Percentiles rank a stretch among this genome's conserved stretches.
phyloP scores from a whole-genome alignment of 2,113 vertebrate genomes.

The Myotis yumanensis region DNA sequence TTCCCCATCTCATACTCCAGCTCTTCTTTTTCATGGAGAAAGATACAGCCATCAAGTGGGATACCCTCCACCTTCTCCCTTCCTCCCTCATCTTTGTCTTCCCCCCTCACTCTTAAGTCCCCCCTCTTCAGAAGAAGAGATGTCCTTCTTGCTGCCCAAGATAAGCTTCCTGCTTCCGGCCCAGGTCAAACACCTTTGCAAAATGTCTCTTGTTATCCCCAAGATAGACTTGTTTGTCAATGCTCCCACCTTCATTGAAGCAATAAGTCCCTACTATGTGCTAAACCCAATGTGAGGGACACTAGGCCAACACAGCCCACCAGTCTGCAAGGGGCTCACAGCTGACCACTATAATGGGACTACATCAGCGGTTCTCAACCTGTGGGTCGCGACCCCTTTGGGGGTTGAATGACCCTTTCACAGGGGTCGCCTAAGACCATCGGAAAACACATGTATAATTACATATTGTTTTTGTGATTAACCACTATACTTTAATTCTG shows the following conservation, averaged over 20 bases:
- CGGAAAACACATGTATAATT: too few relatives aligned
- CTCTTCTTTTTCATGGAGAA: background rate
- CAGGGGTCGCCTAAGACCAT: too few relatives aligned
- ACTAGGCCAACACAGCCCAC: background rate
- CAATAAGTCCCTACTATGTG: background rate
- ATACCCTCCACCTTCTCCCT: background rate
- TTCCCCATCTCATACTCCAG: background rate
- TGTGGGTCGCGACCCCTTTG: too few relatives aligned
- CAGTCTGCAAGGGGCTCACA: background rate
- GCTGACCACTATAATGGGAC: too few relatives aligned
- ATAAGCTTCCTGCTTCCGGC: background rate
- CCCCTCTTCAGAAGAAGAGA: background rate
- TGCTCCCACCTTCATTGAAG: background rate
- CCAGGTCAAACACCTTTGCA: background rate
- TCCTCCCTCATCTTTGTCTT: background rate
- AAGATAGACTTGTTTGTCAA: background rate
- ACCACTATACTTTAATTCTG: too few relatives aligned
- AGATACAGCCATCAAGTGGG: background rate
- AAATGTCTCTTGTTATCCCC: background rate
- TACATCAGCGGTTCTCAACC: background rate
- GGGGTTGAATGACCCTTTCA: too few relatives aligned
- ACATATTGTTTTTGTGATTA: too few relatives aligned
- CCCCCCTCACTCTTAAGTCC: background rate
- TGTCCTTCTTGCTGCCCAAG: background rate
- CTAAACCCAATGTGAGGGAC: background rate